Base-by-base conservation (phyloP, 1,140 invertebrate genomes). In the Philopotamus ludificatus region DNA sequence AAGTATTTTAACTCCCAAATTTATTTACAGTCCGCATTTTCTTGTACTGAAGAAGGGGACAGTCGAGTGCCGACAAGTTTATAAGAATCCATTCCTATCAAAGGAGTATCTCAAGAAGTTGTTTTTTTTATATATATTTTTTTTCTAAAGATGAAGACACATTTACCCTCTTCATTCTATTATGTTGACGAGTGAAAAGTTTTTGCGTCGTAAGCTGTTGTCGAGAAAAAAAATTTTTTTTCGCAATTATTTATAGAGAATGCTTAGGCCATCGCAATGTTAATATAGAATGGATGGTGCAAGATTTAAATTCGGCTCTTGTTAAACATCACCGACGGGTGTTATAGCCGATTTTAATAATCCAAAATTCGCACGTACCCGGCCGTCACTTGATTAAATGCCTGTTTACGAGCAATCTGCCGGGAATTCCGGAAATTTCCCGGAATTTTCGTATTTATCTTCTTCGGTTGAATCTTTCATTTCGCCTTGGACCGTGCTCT, bases 1-100 rank as follows among this genome's bases (percentile, higher is more conserved):
- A 60, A 62, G 51, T 63, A 63, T 67, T 67, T 67, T 67, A 63
- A 67, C 54, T 67, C 55, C 28, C 58, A 67, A 67, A 67, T 67
- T 67, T 67, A 67, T 67, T 67, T 67, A 67, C 60, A 50, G 45
- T 62, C 47, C 59, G 45, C 16, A 28, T 62, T 62, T 51, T 28
- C 21, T 10, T 2, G n/a, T 9, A 18, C 41, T 39, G 7, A 42
- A 20, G 28, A 53, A 10, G 10, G 63, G 54, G 23, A 18, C 54
- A 47, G 34, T 39, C 21, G 55, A 22, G 21, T 28, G 41, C 47
- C 64, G 47, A 42, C 59, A 42, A 67, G 53, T 67, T 67, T 50
- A 57, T 58, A 39, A 63, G 59, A 67, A 67, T 63, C 49, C 59
- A 49, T 62, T 66, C 60, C 58, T 60, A 20, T 47, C 44, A 47